Percentiles rank a stretch among this genome's conserved stretches.
Evolutionary conservation across 2,888 invertebrate genomes (phyloP).

Genomic region (Watsonalla cultraria): DNA sequence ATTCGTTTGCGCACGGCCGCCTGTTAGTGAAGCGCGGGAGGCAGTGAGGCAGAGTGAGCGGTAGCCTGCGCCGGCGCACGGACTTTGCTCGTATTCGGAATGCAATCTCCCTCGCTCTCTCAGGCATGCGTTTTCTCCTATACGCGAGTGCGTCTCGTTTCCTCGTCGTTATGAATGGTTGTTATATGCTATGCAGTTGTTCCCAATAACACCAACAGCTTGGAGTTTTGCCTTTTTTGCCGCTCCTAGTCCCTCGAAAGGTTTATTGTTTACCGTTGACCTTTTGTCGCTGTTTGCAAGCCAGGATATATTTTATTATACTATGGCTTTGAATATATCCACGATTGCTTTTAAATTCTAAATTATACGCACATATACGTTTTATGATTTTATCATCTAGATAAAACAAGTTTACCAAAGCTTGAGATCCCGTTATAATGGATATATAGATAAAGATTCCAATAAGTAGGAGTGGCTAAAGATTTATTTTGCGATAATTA

Average conservation of each 20-base stretch:
- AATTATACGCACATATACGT: neutral
- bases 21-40: constrained; percentile 18
- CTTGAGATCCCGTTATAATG: constrained; percentile 47
- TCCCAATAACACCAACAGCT: constrained; percentile 38
- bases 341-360: neutral
- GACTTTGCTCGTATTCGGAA: constrained; percentile 48
- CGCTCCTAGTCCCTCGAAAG: constrained; percentile 21
- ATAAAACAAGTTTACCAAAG: constrained; percentile 30
- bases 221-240: constrained; percentile 43
- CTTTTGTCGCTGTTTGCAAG: constrained; percentile 16
- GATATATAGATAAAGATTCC: constrained; percentile 23
- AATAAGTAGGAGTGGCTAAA: neutral
- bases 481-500: neutral
- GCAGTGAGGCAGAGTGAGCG: constrained; percentile 33
- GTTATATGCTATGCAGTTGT: constrained; percentile 50
- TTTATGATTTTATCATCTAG: constrained; percentile 12
- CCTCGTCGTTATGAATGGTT: constrained; percentile 64
- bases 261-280: constrained; percentile 37
- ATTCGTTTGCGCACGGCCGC: constrained; percentile 22
- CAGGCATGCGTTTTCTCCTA: constrained; percentile 60
- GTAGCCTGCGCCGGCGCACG: constrained; percentile 14
- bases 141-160: constrained; percentile 50
- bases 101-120: constrained; percentile 75
- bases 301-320: constrained; percentile 2
- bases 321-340: constrained; percentile 4